These are phyloP conservation scores for Channallabes apus DNA, from an alignment of 2,797 vertebrate species.

Conservation along the genomic window DNA sequence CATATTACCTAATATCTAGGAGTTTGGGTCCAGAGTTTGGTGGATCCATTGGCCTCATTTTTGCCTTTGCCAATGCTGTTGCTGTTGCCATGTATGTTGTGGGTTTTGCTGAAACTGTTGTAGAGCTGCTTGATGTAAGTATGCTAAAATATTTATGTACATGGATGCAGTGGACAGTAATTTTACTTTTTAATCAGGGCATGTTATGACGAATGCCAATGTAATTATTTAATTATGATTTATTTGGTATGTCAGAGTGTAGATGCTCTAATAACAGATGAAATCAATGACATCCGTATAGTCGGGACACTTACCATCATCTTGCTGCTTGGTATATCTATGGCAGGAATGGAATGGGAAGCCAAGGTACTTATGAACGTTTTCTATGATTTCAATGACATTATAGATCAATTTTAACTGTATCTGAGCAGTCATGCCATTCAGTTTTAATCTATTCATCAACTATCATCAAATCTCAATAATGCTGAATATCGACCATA, in stretches of 20 bases:
- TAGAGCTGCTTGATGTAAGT: conserved; percentile 87
- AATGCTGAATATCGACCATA: background rate
- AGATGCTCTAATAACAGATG: conserved; percentile 88
- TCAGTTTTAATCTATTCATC: background rate
- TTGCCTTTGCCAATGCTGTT: conserved; percentile 95
- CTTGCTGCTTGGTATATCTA: conserved; percentile 89
- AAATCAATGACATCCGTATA: conserved; percentile 90
- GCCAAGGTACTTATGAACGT: conserved; percentile 76
- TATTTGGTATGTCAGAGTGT: conserved; percentile 74
- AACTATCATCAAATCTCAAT: background rate
- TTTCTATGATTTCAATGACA: background rate
- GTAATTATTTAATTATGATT: background rate
- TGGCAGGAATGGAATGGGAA: conserved; percentile 99
- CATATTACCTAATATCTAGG: conserved; percentile 96
- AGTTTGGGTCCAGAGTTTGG: conserved; percentile 96
- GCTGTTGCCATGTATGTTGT: conserved; percentile 98
- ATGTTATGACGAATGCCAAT: conserved; percentile 6
- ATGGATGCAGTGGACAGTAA: background rate
- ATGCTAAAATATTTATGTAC: background rate
- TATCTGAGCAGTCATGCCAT: background rate
- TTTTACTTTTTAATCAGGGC: background rate
- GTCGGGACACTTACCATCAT: conserved; percentile 92
- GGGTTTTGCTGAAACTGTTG: conserved; percentile 94
- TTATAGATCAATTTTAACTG: background rate
- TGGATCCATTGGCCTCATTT: conserved; percentile 94